These are phyloP conservation scores for Taphrorychus bicolor DNA, from an alignment of 2,888 invertebrate species.

Conservation along the genomic window DNA sequence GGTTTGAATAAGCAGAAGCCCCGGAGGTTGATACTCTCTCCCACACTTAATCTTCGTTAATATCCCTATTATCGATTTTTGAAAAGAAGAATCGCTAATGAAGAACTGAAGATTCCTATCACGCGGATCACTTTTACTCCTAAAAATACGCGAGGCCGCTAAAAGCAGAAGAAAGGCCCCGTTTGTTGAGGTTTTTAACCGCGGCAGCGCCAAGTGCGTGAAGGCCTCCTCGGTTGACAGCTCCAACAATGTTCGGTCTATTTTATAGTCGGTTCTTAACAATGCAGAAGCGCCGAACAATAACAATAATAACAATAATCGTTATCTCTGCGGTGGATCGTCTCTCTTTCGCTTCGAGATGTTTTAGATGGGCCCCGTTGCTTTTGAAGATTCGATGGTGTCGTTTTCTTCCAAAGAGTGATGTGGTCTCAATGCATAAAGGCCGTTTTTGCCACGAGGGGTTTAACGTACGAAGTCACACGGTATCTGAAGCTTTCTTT, in stretches of 20 bases:
- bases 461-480: too few relatives aligned
- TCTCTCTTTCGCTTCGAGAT: constrained; percentile 19
- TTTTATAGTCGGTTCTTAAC: constrained; percentile 31
- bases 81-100: not conserved
- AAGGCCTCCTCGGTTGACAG: constrained; percentile 28
- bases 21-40: not conserved
- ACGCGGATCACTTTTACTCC: not conserved
- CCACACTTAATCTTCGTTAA: constrained; percentile 3
- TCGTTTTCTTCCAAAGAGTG: not conserved
- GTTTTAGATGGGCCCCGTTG: constrained; percentile 12
- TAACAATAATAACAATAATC: constrained; percentile 34
- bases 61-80: not conserved
- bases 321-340: constrained; percentile 28
- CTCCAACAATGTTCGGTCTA: constrained; percentile 30
- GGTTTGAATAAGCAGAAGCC: not conserved
- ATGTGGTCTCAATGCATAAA: not conserved
- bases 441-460: not conserved
- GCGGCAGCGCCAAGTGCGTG: constrained; percentile 23
- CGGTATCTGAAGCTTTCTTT: too few relatives aligned
- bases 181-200: not conserved
- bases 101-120: not conserved
- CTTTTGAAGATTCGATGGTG: constrained; percentile 19
- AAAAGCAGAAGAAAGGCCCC: constrained; percentile 8
- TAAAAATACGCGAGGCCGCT: not conserved
- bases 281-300: constrained; percentile 36